phyloP scores from a whole-genome alignment of 2,797 vertebrate genomes.

The Acanthurus leucopareius region DNA sequence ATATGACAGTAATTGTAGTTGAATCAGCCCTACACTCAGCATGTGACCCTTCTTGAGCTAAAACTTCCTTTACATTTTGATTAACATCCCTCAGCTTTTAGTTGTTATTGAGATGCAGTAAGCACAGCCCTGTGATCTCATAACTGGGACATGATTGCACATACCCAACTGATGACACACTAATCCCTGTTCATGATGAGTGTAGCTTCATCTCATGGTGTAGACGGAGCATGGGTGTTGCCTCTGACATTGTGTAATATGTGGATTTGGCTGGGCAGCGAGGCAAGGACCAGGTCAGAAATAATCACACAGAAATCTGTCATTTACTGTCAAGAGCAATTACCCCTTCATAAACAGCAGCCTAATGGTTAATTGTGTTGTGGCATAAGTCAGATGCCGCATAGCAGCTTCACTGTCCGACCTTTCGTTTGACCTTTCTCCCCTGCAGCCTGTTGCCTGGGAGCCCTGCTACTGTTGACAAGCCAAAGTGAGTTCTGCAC shows the following conservation, averaged over 20 bases:
- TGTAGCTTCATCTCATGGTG: slow-evolving; percentile 67
- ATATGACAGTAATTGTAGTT: slow-evolving; percentile 67
- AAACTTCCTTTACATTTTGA: slow-evolving; percentile 59
- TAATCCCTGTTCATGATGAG: slow-evolving; percentile 72
- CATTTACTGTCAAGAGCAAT: slow-evolving; percentile 55
- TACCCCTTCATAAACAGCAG: slow-evolving; percentile 30
- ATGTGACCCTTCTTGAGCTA: slow-evolving; percentile 51
- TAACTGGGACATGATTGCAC: slow-evolving; percentile 79
- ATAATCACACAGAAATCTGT: slow-evolving; percentile 60
- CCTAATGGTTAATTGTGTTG: slow-evolving; percentile 48
- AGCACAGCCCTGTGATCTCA: slow-evolving; percentile 83
- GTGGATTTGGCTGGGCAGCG: slow-evolving; percentile 41
- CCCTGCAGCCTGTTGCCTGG: slow-evolving; percentile 51
- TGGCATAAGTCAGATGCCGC: slow-evolving; percentile 28
- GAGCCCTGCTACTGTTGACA: slow-evolving; percentile 69
- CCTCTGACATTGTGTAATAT: slow-evolving; percentile 73
- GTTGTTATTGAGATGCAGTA: slow-evolving; percentile 75
- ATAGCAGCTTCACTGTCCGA: slow-evolving; percentile 32
- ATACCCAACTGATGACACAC: slow-evolving; percentile 83
- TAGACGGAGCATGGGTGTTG: slow-evolving; percentile 78
- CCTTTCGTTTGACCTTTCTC: slow-evolving; percentile 62
- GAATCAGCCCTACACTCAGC: slow-evolving; percentile 55
- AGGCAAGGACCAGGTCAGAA: slow-evolving; percentile 45
- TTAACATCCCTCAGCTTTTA: slow-evolving; percentile 66
- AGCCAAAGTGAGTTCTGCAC: slow-evolving; percentile 57